Conservation (phyloP, 2,113 vertebrate species). For the Zootoca vivipara region DNA sequence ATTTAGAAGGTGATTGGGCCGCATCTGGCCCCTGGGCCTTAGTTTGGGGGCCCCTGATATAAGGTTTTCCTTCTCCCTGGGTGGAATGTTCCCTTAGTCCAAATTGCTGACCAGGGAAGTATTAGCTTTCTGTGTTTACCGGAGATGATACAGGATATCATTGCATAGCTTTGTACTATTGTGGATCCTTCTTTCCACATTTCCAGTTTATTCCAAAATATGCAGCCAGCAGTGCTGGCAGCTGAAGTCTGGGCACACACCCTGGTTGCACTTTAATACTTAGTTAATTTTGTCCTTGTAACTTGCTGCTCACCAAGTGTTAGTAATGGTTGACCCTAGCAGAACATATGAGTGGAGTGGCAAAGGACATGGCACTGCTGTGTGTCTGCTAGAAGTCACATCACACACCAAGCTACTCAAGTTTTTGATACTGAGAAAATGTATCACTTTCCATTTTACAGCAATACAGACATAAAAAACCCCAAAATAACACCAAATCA, state of each 20-base stretch:
- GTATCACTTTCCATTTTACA: too few relatives aligned
- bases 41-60: too few relatives aligned
- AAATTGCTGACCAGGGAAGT: not conserved
- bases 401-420: not conserved
- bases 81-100: not conserved
- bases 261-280: not conserved
- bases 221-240: too few relatives aligned
- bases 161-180: not conserved
- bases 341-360: not conserved
- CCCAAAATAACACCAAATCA: too few relatives aligned
- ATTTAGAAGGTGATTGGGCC: too few relatives aligned
- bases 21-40: too few relatives aligned
- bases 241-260: too few relatives aligned
- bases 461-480: too few relatives aligned
- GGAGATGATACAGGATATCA: not conserved
- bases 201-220: not conserved
- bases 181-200: not conserved
- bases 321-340: not conserved
- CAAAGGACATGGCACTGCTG: not conserved
- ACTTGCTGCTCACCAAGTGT: not conserved
- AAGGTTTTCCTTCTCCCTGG: not conserved
- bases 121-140: not conserved
- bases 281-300: not conserved
- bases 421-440: not conserved
- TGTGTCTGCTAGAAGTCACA: not conserved